Evolutionary conservation across 2,888 invertebrate genomes (phyloP), one percentile per base, ranked within the genome.

Genomic region (Drosophila neonasuta): DNA sequence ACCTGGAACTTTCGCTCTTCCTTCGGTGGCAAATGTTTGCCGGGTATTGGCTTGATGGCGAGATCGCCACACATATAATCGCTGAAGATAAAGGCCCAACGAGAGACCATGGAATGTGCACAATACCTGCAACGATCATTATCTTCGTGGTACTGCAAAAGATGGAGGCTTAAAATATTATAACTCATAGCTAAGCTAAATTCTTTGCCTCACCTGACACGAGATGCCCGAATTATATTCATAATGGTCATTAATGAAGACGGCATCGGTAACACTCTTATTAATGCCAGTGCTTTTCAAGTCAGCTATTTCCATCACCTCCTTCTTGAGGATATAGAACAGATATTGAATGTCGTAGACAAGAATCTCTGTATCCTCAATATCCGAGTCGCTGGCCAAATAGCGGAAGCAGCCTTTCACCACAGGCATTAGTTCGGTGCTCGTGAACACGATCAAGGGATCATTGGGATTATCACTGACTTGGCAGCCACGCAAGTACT

Each of bases 21-120:
- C 46, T 34, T 49, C 5, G 56, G 62, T 1, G 92, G 92, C 45
- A 91, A 74, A 79, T 92, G 92, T n/a, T 86, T 82, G 0, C 92
- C 92, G 0, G 90, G 89, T 41, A 90, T 76, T 1, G 91, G 68
- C 6, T 84, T 67, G 8, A 92, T 90, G 10, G 89, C 89, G 29
- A 92, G 71, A 73, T 92, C 91, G 0, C 77, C 60, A 58, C 91
- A 91, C 81, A 92, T 91, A 52, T 90, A 90, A 66, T 92, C 92
- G 34, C 92, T 91, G 41, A 92, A 91, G 2, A 86, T 79, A 51
- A 86, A 92, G 1, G 88, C 90, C 90, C 91, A 92, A 24, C 92
- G 89, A 1, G 85, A 83, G 0, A 91, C 91, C 59, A 83, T 86
- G 0, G 92, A 92, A 20, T 90, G 79, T 2, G 92, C 91, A 64